Percentiles rank a stretch among this genome's conserved stretches.
These are phyloP conservation scores for Merops nubicus DNA, from an alignment of 2,113 vertebrate species.

Conservation along the genomic window DNA sequence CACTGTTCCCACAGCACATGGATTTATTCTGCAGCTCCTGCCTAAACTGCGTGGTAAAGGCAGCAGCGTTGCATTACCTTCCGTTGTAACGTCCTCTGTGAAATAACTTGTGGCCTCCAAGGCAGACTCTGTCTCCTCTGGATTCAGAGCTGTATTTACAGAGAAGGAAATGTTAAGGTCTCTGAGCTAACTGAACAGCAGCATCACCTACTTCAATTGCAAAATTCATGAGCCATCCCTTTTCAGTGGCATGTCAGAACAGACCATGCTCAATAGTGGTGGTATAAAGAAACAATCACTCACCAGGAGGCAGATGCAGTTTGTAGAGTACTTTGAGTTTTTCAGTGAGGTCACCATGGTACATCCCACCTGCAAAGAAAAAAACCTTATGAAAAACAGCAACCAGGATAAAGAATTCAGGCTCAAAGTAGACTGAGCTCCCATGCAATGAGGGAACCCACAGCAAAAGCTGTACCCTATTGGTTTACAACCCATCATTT, in stretches of 20 bases:
- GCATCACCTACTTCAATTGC: not conserved
- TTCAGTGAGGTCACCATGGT: slow-evolving; percentile 94
- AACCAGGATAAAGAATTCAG: not conserved
- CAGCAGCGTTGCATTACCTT: slow-evolving; percentile 77
- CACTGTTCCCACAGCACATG: not conserved
- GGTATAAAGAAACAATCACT: not conserved
- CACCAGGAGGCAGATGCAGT: slow-evolving; percentile 94
- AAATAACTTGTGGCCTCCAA: slow-evolving; percentile 92
- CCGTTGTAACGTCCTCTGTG: slow-evolving; percentile 81
- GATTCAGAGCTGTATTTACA: slow-evolving; percentile 82
- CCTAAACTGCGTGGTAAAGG: not conserved
- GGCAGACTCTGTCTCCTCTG: slow-evolving; percentile 93
- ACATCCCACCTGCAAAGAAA: slow-evolving; percentile 87
- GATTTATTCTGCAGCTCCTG: not conserved
- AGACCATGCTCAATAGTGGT: not conserved
- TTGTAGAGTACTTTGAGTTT: slow-evolving; percentile 96
- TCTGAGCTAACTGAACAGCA: not conserved
- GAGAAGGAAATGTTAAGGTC: not conserved
- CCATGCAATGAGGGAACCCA: not conserved
- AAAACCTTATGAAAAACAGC: not conserved
- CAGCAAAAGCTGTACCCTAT: not conserved
- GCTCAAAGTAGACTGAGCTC: not conserved
- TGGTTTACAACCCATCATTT: not conserved
- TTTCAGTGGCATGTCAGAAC: not conserved
- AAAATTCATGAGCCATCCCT: not conserved